phyloP scores from a whole-genome alignment of 2,797 vertebrate species.

The Danionella dracula region DNA sequence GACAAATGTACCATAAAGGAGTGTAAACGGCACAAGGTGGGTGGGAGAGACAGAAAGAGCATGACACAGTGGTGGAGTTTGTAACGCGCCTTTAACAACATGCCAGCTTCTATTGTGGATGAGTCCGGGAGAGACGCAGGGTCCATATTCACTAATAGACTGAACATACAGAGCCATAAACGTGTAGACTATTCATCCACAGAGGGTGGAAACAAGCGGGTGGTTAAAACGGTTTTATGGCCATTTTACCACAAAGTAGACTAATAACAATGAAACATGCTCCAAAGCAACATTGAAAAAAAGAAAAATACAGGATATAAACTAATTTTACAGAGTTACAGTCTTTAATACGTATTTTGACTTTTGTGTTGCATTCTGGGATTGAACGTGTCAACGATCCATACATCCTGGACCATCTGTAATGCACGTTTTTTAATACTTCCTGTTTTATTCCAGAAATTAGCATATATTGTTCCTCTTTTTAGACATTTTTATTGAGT shows the following conservation, averaged over 20 bases:
- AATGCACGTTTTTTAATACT: no score
- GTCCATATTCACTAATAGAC: constrained; percentile 39
- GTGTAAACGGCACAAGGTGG: constrained; percentile 23
- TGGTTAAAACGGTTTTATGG: constrained; percentile 16
- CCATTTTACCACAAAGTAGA: background rate
- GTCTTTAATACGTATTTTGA: no score
- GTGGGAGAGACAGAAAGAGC: constrained; percentile 30
- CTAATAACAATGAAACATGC: no score
- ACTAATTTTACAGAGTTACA: no score
- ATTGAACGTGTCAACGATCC: no score
- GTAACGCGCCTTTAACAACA: constrained; percentile 42
- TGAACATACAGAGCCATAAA: constrained; percentile 28
- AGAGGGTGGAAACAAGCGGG: constrained; percentile 27
- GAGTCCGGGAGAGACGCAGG: constrained; percentile 1
- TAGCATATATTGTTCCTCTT: no score
- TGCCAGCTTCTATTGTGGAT: constrained; percentile 32
- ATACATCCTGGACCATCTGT: no score
- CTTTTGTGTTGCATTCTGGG: no score
- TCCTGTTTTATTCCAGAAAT: no score
- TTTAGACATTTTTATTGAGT: no score
- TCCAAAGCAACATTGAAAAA: no score
- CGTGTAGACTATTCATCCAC: constrained; percentile 1
- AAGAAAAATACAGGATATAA: no score
- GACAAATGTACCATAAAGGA: constrained; percentile 36
- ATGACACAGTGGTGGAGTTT: constrained; percentile 33